Base-by-base conservation (phyloP, 2,797 vertebrate genomes). In the Sebastes vulpes region DNA sequence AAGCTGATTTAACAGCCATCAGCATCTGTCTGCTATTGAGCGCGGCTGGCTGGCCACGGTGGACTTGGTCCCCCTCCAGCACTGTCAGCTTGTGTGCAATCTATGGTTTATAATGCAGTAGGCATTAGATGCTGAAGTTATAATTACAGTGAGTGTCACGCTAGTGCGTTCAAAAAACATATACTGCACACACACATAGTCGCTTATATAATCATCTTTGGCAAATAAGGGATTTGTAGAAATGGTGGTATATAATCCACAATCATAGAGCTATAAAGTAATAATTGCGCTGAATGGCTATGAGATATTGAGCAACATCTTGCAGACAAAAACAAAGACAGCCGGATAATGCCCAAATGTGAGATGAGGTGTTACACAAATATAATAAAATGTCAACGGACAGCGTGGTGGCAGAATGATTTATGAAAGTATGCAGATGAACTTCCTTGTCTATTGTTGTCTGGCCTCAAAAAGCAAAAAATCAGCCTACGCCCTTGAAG, bases 1-100 rank as follows among this genome's bases (percentile, higher is more conserved):
- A 75, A 79, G 77, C 81, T 89, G 86, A 81, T 91, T 89, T 72
- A 88, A 85, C 89, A 70, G 65, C 52, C 72, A 74, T 76, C 80
- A 89, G 89, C 90, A 91, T 93, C 87, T 91, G 87, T 90, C 85
- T 78, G 77, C 73, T 77, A 42, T 63, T 54, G 67, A 85, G 77
- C 25, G 25, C 4, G 65, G 74, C 85, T 57, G 66, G 70, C 65
- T 54, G 60, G 74, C 60, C 90, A 56, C 85, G 20, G 84, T 26
- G 72, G 86, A 87, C 79, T 81, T 89, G 89, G 81, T 74, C 58
- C 59, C 61, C 71, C 48, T 86, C 82, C 89, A 90, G 75, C 60
- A 3, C 80, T 64, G 80, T 85, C 86, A 84, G 85, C 72, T 65
- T 77, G 77, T 82, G 78, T 88, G 70, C 82, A 89, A 93, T 90